phyloP scores from a whole-genome alignment of 2,888 invertebrate species.

The Neoaliturus tenellus region DNA sequence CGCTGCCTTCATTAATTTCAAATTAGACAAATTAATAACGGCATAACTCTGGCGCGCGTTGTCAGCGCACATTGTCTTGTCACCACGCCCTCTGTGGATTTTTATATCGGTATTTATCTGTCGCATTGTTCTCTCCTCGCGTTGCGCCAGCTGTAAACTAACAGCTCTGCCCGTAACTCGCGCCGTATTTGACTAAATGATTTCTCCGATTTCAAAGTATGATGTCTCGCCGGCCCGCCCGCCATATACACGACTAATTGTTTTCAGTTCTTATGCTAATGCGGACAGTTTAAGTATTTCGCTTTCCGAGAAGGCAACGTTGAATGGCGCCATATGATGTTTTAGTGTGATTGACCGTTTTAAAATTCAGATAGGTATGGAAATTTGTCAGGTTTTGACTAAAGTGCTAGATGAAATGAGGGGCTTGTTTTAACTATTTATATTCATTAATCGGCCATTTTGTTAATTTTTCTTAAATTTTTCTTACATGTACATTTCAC shows the following conservation, averaged over 20 bases:
- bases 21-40: slow-evolving; percentile 47
- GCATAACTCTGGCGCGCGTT: slow-evolving; percentile 27
- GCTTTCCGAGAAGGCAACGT: slow-evolving; percentile 8
- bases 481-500: too few species aligned
- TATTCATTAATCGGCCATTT: too few species aligned
- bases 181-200: slow-evolving; percentile 40
- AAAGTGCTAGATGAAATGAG: too few species aligned
- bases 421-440: too few species aligned
- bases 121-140: background rate
- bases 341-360: too few species aligned
- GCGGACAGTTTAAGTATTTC: slow-evolving; percentile 4
- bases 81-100: slow-evolving; percentile 26
- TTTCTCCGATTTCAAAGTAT: slow-evolving; percentile 36
- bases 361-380: too few species aligned
- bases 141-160: slow-evolving; percentile 26
- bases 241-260: slow-evolving; percentile 29
- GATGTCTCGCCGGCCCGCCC: slow-evolving; percentile 1
- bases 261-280: slow-evolving; percentile 35
- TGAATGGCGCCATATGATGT: too few species aligned
- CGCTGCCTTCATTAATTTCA: slow-evolving; percentile 31
- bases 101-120: slow-evolving; percentile 33
- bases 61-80: slow-evolving; percentile 44
- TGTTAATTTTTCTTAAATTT: too few species aligned
- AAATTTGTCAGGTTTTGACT: too few species aligned
- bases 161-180: slow-evolving; percentile 24